phyloP scores from a whole-genome alignment of 2,888 invertebrate species.

The Gari tellinella region DNA sequence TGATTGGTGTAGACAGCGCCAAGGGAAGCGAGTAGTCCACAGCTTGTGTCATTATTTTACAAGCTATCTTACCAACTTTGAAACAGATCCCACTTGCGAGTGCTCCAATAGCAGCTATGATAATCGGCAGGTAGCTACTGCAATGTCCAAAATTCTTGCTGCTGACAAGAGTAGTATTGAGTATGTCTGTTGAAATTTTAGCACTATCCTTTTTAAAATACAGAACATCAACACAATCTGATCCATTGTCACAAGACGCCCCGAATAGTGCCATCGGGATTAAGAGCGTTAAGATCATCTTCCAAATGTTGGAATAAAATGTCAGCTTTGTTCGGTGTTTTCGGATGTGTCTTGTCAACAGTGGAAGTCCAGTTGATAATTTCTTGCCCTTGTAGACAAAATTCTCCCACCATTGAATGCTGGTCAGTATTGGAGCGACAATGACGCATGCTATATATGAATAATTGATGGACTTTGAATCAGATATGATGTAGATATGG shows the following conservation, averaged over 20 bases:
- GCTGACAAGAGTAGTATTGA: slow-evolving; percentile 40
- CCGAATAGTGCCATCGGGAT: slow-evolving; percentile 63
- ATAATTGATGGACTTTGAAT: background rate
- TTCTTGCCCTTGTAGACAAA: slow-evolving; percentile 87
- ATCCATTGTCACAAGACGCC: slow-evolving; percentile 42
- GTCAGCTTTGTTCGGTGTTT: slow-evolving; percentile 56
- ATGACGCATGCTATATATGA: slow-evolving; percentile 90
- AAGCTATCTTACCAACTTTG: slow-evolving; percentile 68
- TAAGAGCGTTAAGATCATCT: slow-evolving; percentile 64
- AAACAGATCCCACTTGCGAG: slow-evolving; percentile 67
- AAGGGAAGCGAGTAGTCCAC: slow-evolving; percentile 69
- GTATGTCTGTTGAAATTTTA: slow-evolving; percentile 37
- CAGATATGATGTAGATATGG: slow-evolving; percentile 28
- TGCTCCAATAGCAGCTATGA: slow-evolving; percentile 65
- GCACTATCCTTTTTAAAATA: slow-evolving; percentile 48
- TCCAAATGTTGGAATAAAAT: slow-evolving; percentile 62
- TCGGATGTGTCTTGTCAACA: slow-evolving; percentile 50
- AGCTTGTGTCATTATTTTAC: slow-evolving; percentile 72
- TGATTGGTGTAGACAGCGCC: slow-evolving; percentile 63
- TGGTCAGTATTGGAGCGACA: slow-evolving; percentile 87
- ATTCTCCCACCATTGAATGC: slow-evolving; percentile 99
- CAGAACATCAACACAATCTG: slow-evolving; percentile 54
- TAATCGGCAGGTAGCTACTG: slow-evolving; percentile 62
- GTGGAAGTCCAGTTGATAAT: slow-evolving; percentile 46
- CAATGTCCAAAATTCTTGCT: slow-evolving; percentile 34